phyloP scores from a whole-genome alignment of 2,797 vertebrate species.

The Luscinia megarhynchos region DNA sequence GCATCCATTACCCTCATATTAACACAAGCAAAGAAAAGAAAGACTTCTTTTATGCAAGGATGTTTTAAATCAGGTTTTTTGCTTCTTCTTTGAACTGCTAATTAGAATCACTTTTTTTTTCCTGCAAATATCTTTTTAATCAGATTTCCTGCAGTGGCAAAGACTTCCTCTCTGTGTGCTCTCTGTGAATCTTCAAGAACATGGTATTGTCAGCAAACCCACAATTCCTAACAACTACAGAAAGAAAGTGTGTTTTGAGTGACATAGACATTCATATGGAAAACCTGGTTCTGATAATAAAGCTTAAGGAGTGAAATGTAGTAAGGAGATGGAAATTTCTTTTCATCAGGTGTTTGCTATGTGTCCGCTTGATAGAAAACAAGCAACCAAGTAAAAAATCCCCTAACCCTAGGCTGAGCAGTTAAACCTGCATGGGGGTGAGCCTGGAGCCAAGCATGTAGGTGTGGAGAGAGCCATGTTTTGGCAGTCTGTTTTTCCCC shows the following conservation, averaged over 20 bases:
- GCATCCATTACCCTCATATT: neutral
- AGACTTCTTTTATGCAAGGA: neutral
- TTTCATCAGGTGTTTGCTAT: neutral
- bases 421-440: too few species aligned
- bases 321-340: neutral
- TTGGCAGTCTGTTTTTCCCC: too few species aligned
- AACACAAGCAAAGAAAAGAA: slow-evolving; percentile 13
- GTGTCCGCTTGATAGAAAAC: neutral
- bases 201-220: neutral
- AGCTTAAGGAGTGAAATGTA: neutral
- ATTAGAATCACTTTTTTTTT: neutral
- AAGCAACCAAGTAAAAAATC: neutral
- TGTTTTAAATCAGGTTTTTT: rapidly evolving
- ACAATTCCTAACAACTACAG: neutral
- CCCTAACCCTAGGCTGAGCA: too few species aligned
- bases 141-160: neutral
- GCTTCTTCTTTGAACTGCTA: neutral
- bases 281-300: neutral
- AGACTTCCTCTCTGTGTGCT: neutral
- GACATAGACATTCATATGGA: neutral
- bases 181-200: neutral
- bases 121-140: neutral
- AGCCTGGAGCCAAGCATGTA: too few species aligned
- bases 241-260: neutral
- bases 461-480: too few species aligned